phyloP scores from a whole-genome alignment of 2,888 invertebrate species.

The Hydriomena furcata region DNA sequence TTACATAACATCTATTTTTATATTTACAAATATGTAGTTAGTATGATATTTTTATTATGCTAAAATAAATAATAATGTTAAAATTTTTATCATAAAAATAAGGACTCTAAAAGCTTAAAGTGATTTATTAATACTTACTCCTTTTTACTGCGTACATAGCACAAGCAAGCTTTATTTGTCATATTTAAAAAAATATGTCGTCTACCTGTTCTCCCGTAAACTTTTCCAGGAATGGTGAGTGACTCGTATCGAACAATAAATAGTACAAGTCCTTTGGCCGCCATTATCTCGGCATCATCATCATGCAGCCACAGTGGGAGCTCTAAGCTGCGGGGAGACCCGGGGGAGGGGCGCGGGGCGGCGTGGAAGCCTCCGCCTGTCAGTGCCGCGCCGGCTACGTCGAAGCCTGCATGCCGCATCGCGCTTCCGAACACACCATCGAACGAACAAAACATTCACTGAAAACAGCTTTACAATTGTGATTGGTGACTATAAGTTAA shows the following conservation, averaged over 20 bases:
- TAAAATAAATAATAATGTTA: no score
- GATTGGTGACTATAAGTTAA: conserved; percentile 38
- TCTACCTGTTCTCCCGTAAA: conserved; percentile 48
- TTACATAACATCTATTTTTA: no score
- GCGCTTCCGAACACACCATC: conserved; percentile 47
- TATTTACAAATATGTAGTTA: no score
- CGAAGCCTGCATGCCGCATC: conserved; percentile 65
- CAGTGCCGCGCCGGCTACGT: conserved; percentile 74
- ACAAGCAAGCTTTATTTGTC: no score
- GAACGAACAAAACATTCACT: conserved; percentile 66
- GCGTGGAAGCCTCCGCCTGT: conserved; percentile 73
- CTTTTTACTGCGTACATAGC: no score
- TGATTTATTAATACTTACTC: no score
- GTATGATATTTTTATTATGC: no score
- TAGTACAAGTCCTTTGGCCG: conserved; percentile 77
- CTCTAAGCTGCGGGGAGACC: conserved; percentile 71
- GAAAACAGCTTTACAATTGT: conserved; percentile 61
- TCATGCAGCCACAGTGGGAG: conserved; percentile 73
- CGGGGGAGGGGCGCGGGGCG: conserved; percentile 64
- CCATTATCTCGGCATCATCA: conserved; percentile 80
- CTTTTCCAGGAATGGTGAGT: conserved; percentile 62
- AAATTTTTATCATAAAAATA: no score
- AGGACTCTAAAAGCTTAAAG: no score
- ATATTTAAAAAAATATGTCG: conserved; percentile 25
- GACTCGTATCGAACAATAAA: conserved; percentile 76